phyloP scores from a whole-genome alignment of 2,113 vertebrate genomes.

The Ciconia stormi region DNA sequence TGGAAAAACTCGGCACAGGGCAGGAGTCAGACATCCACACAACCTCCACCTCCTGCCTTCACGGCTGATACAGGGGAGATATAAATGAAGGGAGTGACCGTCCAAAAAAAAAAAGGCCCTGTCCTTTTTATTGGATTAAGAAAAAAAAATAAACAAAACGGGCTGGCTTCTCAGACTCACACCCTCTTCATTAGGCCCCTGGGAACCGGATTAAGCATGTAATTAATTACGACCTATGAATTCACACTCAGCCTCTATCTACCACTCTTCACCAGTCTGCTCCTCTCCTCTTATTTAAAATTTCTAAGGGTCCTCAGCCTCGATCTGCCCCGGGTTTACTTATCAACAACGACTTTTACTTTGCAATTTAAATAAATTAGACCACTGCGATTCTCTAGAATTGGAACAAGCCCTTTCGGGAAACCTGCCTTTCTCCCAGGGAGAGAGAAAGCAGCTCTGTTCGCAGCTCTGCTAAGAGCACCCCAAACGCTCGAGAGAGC shows the following conservation, averaged over 20 bases:
- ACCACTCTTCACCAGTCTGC: background rate
- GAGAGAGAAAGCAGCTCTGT: background rate
- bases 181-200: slow-evolving; percentile 25
- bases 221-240: slow-evolving; percentile 31
- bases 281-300: background rate
- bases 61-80: fast-evolving
- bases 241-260: background rate
- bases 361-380: background rate
- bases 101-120: background rate
- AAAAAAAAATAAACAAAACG: background rate
- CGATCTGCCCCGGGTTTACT: background rate
- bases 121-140: background rate
- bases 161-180: background rate
- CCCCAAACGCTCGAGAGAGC: background rate
- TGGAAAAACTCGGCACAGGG: background rate
- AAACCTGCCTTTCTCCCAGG: background rate
- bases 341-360: background rate
- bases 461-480: background rate
- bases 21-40: background rate
- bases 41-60: background rate
- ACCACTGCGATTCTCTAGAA: no score
- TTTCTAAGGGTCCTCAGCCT: background rate
- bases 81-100: background rate
- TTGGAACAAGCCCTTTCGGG: no score
- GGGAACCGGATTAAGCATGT: slow-evolving; percentile 27